Evolutionary conservation across 2,797 vertebrate genomes (phyloP).

Genomic region (Bradypodion ventrale): DNA sequence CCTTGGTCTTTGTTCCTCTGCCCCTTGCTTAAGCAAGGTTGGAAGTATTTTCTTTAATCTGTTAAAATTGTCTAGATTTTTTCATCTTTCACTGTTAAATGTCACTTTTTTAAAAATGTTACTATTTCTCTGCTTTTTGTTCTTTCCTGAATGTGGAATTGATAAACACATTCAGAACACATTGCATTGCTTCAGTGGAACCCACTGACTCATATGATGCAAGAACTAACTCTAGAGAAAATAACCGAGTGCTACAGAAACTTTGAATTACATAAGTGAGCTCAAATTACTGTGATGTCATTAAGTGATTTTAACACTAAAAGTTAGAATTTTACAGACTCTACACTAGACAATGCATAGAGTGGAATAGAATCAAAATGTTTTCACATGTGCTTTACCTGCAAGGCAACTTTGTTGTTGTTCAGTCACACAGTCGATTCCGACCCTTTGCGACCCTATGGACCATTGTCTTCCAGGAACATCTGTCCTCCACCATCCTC

Average conservation of each 20-base stretch:
- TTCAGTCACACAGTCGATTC: too few relatives aligned
- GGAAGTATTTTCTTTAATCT: not conserved
- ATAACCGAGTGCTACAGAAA: conserved; percentile 30
- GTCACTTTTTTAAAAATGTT: conserved; percentile 25
- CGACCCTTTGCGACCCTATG: too few relatives aligned
- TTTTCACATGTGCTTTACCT: not conserved
- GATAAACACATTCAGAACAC: conserved; percentile 47
- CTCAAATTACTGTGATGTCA: conserved; percentile 39
- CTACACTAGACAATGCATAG: conserved; percentile 22
- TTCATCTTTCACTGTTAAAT: not conserved
- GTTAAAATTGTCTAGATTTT: not conserved
- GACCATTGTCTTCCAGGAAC: too few relatives aligned
- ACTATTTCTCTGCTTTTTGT: conserved; percentile 12
- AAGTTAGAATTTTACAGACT: conserved; percentile 36
- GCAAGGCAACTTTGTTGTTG: not conserved
- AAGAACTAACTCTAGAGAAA: conserved; percentile 47
- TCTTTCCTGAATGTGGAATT: conserved; percentile 11
- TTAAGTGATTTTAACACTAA: conserved; percentile 29
- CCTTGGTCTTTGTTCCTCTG: not conserved
- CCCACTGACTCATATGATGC: conserved; percentile 51
- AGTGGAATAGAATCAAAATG: not conserved
- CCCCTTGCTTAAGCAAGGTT: not conserved
- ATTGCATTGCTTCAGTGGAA: conserved; percentile 42
- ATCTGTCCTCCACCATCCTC: too few relatives aligned
- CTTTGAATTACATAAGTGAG: conserved; percentile 29